Evolutionary conservation across 2,888 invertebrate species (phyloP).

Genomic region (Drosophila macrospina): DNA sequence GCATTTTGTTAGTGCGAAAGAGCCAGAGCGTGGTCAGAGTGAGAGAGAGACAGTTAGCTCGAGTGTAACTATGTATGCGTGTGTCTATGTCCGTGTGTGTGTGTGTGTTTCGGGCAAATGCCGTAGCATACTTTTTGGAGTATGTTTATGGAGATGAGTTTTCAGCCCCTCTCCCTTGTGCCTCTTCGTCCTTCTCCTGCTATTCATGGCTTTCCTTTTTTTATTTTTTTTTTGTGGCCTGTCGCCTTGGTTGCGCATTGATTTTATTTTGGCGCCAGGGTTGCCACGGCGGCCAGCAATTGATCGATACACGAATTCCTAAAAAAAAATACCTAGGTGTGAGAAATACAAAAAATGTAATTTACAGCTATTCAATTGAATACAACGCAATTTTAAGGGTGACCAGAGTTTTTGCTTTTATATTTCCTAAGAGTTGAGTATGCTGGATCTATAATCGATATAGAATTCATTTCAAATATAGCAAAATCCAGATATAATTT

Average conservation of each 20-base stretch:
- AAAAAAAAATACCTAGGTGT: background rate
- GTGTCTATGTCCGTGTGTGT: slow-evolving; percentile 2
- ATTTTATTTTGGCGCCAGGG: slow-evolving; percentile 55
- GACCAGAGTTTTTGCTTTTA: background rate
- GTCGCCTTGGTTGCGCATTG: slow-evolving; percentile 55
- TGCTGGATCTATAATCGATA: too few species aligned
- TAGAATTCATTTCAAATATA: too few species aligned
- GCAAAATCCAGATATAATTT: too few species aligned
- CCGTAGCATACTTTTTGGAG: slow-evolving; percentile 67
- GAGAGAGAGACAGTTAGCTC: background rate
- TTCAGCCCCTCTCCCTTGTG: background rate
- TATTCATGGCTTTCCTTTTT: slow-evolving; percentile 1
- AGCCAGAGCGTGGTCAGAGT: background rate
- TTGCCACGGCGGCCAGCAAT: slow-evolving; percentile 33
- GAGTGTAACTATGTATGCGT: background rate
- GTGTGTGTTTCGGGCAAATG: slow-evolving; percentile 28
- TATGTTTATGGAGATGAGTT: slow-evolving; percentile 24
- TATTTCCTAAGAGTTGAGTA: background rate
- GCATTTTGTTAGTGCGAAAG: slow-evolving; percentile 10
- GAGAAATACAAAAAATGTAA: background rate
- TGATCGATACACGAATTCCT: slow-evolving; percentile 20
- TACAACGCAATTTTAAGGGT: background rate
- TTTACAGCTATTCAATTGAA: background rate
- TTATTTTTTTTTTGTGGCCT: slow-evolving; percentile 9
- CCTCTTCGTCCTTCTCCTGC: background rate